Evolutionary conservation across 2,888 invertebrate species (phyloP), one percentile per base, ranked within the genome.

Genomic region (Vannuccia rotundouncinata): DNA sequence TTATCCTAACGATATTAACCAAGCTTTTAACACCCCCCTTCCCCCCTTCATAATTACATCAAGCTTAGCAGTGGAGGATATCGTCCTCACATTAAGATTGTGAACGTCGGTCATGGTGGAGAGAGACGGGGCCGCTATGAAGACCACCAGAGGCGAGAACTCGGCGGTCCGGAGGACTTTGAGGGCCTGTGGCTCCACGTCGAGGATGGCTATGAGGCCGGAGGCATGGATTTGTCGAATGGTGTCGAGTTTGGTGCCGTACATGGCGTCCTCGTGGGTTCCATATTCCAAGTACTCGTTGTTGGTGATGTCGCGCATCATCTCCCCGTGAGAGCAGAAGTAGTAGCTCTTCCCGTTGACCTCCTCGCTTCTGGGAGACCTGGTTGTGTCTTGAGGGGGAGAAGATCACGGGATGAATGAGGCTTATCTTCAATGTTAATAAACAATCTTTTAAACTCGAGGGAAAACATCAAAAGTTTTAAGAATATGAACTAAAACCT

Each of bases 61-160:
- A n/a, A n/a, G n/a, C n/a, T n/a, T n/a, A n/a, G n/a, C n/a, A n/a
- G n/a, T n/a, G n/a, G n/a, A n/a, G n/a, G n/a, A n/a, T n/a, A n/a
- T n/a, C n/a, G n/a, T n/a, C n/a, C 81, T 82, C 77, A 82, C 82
- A 80, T 82, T 81, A 31, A 82, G 79, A 0, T 81, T 81, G 79
- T 82, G 82, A 0, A 81, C 29, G 29, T 81, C 81, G n/a, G 74
- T 81, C 74, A 82, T 82, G 77, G 82, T 77, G 5, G 81, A 74
- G 1, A 82, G 74, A 73, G 79, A 79, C 77, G 98, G 98, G 45
- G 98, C 97, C 76, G 95, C 97, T 85, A 99, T 96, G 90, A 98
- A 99, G 84, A 98, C 96, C 86, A 98, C 97, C 89, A 94, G 97
- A 59, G 98, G 98, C 84, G 98, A 94, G 89, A 96, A 99, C 89